These are phyloP conservation scores for Glareola pratincola DNA, from an alignment of 2,113 vertebrate species.

Conservation along the genomic window DNA sequence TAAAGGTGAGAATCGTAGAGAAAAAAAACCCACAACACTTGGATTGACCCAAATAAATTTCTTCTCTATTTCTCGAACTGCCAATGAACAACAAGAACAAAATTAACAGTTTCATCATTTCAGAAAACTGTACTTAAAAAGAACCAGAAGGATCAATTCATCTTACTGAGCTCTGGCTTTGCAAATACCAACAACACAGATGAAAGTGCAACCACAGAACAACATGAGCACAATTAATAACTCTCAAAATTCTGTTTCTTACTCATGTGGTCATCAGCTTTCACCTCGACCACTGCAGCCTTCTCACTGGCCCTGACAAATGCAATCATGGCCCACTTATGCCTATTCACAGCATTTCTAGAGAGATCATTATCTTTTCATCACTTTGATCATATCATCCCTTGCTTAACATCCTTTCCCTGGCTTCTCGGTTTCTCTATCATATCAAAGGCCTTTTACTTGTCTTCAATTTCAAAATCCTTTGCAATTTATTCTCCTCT, in stretches of 20 bases:
- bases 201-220: not conserved
- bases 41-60: not conserved
- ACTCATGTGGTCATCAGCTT: not conserved
- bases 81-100: not conserved
- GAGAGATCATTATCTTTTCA: constrained; percentile 6
- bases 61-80: not conserved
- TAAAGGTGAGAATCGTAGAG: not conserved
- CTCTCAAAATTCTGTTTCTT: not conserved
- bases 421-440: not conserved
- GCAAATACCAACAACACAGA: not conserved
- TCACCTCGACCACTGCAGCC: not conserved
- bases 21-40: not conserved
- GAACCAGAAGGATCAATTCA: not conserved
- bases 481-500: not conserved
- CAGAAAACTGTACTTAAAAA: not conserved
- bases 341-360: not conserved
- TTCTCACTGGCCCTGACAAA: not conserved
- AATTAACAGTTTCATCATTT: not conserved
- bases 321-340: not conserved
- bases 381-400: not conserved
- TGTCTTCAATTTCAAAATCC: not conserved
- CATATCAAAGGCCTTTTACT: not conserved
- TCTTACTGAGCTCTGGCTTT: not conserved
- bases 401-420: not conserved
- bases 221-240: not conserved